Conservation (phyloP, 2,113 vertebrate species). For the Casuarius casuarius region DNA sequence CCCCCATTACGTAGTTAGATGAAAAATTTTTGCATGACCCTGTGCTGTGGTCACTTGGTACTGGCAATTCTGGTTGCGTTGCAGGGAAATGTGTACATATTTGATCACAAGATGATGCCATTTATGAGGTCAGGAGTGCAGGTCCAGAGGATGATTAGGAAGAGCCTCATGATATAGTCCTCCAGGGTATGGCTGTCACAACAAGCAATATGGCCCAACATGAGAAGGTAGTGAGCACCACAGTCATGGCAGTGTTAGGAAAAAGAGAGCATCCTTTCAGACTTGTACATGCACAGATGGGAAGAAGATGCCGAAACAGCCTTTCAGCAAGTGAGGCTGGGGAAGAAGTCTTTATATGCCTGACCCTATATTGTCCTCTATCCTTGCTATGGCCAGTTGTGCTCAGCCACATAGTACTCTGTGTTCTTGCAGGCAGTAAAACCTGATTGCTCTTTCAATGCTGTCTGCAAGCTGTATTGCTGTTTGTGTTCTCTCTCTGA, state of each 20-base stretch:
- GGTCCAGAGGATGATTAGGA: neutral
- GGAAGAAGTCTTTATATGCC: neutral
- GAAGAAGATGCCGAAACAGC: neutral
- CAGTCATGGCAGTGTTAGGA: accelerated
- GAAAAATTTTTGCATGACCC: neutral
- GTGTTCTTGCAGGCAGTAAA: neutral
- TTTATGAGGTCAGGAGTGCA: neutral
- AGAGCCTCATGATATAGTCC: neutral
- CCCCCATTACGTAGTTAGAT: too few relatives aligned
- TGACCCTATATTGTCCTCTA: neutral
- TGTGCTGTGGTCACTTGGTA: neutral
- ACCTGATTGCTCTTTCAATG: neutral
- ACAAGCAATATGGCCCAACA: accelerated
- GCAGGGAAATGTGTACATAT: neutral
- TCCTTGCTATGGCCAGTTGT: neutral
- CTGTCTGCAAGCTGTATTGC: neutral
- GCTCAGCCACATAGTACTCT: neutral
- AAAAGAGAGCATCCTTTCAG: neutral
- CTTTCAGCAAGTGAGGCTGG: neutral
- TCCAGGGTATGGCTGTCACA: neutral
- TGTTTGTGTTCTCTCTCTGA: neutral
- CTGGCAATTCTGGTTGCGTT: neutral
- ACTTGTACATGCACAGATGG: accelerated
- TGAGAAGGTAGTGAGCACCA: neutral
- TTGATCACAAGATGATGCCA: neutral